Conservation (phyloP, 2,113 vertebrate genomes). For the Electrona antarctica region DNA sequence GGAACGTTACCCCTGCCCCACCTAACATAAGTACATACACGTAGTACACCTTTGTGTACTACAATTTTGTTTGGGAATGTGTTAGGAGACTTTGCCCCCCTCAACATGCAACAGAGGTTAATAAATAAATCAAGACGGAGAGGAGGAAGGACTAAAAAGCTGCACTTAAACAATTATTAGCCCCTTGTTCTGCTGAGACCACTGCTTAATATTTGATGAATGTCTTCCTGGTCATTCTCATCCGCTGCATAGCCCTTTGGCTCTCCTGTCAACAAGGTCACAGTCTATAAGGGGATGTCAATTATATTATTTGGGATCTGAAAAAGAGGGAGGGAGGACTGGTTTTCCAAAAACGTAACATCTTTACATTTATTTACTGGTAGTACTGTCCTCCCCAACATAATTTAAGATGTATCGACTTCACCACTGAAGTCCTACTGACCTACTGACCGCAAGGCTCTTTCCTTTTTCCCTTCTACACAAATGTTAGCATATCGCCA, state of each 20-base stretch:
- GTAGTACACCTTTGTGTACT: too few species aligned
- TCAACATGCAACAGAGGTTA: constrained; percentile 46
- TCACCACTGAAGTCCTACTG: too few species aligned
- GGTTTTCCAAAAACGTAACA: too few species aligned
- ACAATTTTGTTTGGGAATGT: constrained; percentile 3
- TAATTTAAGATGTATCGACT: too few species aligned
- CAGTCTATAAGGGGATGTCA: too few species aligned
- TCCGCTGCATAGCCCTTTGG: constrained; percentile 34
- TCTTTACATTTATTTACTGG: too few species aligned
- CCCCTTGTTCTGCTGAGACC: constrained; percentile 76
- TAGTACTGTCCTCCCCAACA: too few species aligned
- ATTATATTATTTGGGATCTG: too few species aligned
- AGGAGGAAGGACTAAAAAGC: constrained; percentile 62
- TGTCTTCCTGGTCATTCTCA: constrained; percentile 43
- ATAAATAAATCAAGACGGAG: constrained; percentile 74
- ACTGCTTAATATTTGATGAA: constrained; percentile 82
- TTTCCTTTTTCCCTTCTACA: too few species aligned
- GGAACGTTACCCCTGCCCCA: neutral
- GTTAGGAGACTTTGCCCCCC: neutral
- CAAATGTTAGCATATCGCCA: too few species aligned
- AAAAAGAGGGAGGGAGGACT: too few species aligned
- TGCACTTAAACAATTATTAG: constrained; percentile 86
- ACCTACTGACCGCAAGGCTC: too few species aligned
- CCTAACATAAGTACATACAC: neutral
- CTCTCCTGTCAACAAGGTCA: constrained; percentile 32